These are phyloP conservation scores for Macaca mulatta DNA, from an alignment of 2,113 vertebrate species.

Conservation along the genomic window DNA sequence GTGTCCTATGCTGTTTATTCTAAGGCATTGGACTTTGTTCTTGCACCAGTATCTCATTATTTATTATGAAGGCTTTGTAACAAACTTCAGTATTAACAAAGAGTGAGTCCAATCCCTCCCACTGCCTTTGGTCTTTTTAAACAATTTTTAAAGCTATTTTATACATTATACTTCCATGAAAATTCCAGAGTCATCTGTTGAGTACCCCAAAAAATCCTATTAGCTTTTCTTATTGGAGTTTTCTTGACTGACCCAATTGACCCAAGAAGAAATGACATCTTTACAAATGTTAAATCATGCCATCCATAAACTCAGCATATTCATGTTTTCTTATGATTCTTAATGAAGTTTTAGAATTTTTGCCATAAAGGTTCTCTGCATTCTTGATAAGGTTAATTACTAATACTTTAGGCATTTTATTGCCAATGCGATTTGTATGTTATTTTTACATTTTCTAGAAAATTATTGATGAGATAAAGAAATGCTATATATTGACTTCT, in stretches of 20 bases:
- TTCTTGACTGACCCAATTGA: background rate
- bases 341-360: background rate
- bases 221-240: background rate
- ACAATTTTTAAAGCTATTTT: background rate
- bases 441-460: background rate
- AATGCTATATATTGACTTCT: background rate
- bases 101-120: background rate
- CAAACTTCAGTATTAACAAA: background rate
- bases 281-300: background rate
- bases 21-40: background rate
- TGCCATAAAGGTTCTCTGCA: background rate
- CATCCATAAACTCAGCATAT: background rate
- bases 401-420: background rate
- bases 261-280: background rate
- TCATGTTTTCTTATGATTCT: background rate
- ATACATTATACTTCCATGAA: background rate
- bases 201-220: background rate
- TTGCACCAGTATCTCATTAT: background rate
- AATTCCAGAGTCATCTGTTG: background rate
- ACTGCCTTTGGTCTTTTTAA: background rate
- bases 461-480: background rate
- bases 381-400: background rate
- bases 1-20: background rate
- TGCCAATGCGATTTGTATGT: background rate
- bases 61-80: background rate